phyloP scores from a whole-genome alignment of 2,888 invertebrate genomes.

The Microctonus aethiopoides region DNA sequence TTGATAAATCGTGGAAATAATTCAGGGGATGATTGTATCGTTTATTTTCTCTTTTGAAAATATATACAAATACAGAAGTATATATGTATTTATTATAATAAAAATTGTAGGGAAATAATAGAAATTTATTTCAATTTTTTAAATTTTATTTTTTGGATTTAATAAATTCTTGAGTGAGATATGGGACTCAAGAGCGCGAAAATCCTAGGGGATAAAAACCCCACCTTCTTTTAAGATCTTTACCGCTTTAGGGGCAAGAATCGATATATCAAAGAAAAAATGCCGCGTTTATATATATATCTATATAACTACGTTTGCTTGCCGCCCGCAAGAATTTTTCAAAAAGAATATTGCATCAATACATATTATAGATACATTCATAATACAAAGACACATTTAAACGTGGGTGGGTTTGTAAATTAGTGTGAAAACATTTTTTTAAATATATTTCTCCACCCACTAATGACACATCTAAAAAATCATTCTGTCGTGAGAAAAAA shows the following conservation, averaged over 20 bases:
- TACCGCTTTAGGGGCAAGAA: slow-evolving; percentile 4
- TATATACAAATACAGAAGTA: background rate
- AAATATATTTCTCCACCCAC: background rate
- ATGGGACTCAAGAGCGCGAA: slow-evolving; percentile 61
- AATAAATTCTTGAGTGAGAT: slow-evolving; percentile 1
- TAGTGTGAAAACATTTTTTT: slow-evolving; percentile 5
- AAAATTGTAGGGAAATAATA: slow-evolving; percentile 22
- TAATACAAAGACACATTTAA: background rate
- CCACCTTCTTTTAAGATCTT: slow-evolving; percentile 33
- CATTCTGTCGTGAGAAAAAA: background rate
- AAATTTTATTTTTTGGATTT: background rate
- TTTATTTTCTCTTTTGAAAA: background rate
- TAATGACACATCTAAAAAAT: background rate
- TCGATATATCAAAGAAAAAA: slow-evolving; percentile 30
- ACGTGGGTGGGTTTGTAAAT: background rate
- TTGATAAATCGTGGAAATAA: slow-evolving; percentile 29
- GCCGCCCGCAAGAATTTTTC: background rate
- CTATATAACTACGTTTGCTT: no score
- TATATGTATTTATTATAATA: background rate
- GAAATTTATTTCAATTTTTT: background rate
- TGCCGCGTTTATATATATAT: background rate
- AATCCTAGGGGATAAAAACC: slow-evolving; percentile 52
- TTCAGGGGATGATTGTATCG: slow-evolving; percentile 7
- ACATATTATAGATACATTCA: background rate
- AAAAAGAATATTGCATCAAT: background rate